Evolutionary conservation across 2,113 vertebrate genomes (phyloP), one percentile per base, ranked within the genome.

Genomic region (Progne subis): DNA sequence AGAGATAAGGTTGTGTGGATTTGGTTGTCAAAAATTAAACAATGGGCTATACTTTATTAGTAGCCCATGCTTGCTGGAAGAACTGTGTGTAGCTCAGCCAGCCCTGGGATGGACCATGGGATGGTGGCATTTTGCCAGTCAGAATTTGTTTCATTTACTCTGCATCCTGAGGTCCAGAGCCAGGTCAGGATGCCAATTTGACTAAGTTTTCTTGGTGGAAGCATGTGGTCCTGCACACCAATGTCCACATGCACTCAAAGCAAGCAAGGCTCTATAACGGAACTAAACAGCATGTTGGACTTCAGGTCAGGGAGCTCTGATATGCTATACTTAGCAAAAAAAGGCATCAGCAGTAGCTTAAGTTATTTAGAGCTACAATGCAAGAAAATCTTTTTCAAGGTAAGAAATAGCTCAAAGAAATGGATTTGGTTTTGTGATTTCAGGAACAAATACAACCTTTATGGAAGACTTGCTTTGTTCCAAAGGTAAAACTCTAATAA

Each of bases 31-130:
- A 74, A 92, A 74, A 46, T 14, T 31, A 90, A 77, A 46, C 16
- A 76, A 69, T 11, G 20, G 52, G 18, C 26, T 55, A 43, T 12
- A 19, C 3, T 6, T 1, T n/a, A 44, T 37, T 11, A 60, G 41
- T 11, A 76, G n/a, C 12, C 56, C 1, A 1, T 41, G 24, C 5
- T 25, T 56, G 9, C 11, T 32, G 31, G 18, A 81, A 76, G 31
- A 55, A 31, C 25, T 53, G 24, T 4, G 4, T 3, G 13, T 20
- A 61, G 41, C 14, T 57, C 31, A 52, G 43, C 29, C 64, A 90
- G 32, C 25, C 34, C 25, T 46, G 8, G 0, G 1, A 43, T 2
- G 20, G 44, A 63, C 18, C 12, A 44, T 11, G 24, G 31, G 12
- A 88, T 21, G 47, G 41, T 1, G 7, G 34, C 37, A 14, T 32